Percentiles rank a stretch among this genome's conserved stretches.
phyloP scores from a whole-genome alignment of 2,888 invertebrate genomes.

The Xylocampa areola region DNA sequence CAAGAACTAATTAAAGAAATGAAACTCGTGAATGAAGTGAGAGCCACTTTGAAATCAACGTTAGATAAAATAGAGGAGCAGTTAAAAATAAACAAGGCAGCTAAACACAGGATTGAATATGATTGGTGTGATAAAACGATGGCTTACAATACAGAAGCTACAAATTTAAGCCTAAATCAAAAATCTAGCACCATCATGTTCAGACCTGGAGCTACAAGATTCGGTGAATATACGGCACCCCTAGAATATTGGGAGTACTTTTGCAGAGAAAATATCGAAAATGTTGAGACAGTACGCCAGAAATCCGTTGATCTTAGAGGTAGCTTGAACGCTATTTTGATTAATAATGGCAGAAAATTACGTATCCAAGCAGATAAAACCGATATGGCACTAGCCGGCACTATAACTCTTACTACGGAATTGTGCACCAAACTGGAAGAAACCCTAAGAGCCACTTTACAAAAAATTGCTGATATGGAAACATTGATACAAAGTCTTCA shows the following conservation, averaged over 20 bases:
- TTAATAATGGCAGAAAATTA: constrained; percentile 94
- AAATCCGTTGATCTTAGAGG: constrained; percentile 92
- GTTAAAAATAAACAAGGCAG: constrained; percentile 93
- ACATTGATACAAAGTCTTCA: constrained; percentile 92
- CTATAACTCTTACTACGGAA: constrained; percentile 94
- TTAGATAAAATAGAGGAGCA: constrained; percentile 92
- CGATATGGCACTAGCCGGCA: constrained; percentile 93
- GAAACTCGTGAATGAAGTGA: constrained; percentile 92
- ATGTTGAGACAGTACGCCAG: constrained; percentile 93
- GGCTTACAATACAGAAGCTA: constrained; percentile 93
- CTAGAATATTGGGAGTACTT: constrained; percentile 95
- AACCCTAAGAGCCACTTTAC: constrained; percentile 92
- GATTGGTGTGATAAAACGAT: constrained; percentile 97
- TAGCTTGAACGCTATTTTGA: constrained; percentile 92
- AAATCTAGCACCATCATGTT: constrained; percentile 93
- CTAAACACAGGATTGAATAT: constrained; percentile 94
- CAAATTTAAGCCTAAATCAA: constrained; percentile 92
- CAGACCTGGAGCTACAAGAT: constrained; percentile 94
- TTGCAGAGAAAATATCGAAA: constrained; percentile 93
- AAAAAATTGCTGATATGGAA: constrained; percentile 94
- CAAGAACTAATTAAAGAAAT: constrained; percentile 94
- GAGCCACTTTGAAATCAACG: constrained; percentile 90
- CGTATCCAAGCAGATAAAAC: constrained; percentile 95
- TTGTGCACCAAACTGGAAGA: constrained; percentile 92
- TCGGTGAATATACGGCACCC: constrained; percentile 92